Conservation (phyloP, 2,888 invertebrate genomes). For the Cosmia pyralina region DNA sequence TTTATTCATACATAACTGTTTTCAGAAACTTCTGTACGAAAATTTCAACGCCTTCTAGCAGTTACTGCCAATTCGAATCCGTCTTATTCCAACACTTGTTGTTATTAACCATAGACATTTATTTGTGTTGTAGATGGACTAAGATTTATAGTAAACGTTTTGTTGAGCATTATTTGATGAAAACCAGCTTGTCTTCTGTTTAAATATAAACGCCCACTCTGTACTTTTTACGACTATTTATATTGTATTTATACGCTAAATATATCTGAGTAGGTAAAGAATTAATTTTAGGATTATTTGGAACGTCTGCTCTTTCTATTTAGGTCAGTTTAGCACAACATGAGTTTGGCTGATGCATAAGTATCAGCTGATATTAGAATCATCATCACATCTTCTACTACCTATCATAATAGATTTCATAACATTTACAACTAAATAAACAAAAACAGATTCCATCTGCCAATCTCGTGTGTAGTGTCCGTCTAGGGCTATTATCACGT, state of each 20-base stretch:
- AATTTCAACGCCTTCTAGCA: conserved; percentile 27
- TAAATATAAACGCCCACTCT: conserved; percentile 29
- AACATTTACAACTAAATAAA: conserved; percentile 1
- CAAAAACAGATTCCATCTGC: not conserved
- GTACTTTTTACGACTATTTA: conserved; percentile 32
- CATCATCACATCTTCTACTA: not conserved
- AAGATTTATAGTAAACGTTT: conserved; percentile 72
- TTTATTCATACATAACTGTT: conserved; percentile 32
- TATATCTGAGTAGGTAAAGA: conserved; percentile 10
- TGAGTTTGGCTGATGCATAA: not conserved
- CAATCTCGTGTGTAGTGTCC: too few species aligned
- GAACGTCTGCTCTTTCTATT: conserved; percentile 3
- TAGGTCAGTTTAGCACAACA: not conserved
- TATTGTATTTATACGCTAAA: conserved; percentile 22
- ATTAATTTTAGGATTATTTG: conserved; percentile 15
- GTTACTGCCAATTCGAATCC: conserved; percentile 40
- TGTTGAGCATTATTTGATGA: conserved; percentile 61
- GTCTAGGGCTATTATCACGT: too few species aligned
- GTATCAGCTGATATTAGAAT: not conserved
- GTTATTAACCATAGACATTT: conserved; percentile 67
- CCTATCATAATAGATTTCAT: not conserved
- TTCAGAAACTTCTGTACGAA: conserved; percentile 23
- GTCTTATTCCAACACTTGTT: conserved; percentile 50
- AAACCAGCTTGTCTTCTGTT: conserved; percentile 55
- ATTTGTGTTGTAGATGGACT: conserved; percentile 71